These are phyloP conservation scores for Odontocerum albicorne DNA, from an alignment of 2,888 invertebrate species.

Conservation along the genomic window DNA sequence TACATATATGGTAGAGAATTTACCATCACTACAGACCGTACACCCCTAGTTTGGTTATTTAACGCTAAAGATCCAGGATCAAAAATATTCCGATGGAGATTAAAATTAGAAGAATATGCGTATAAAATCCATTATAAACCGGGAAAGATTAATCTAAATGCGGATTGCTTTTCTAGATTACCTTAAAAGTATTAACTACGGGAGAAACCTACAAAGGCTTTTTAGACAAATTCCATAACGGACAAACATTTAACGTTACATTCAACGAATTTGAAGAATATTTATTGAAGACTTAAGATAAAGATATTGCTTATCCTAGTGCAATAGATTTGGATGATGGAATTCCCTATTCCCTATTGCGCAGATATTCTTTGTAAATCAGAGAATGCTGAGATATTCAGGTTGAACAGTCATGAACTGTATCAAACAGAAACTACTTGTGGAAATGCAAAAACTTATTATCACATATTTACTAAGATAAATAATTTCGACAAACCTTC, in stretches of 20 bases:
- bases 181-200: neutral
- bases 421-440: neutral
- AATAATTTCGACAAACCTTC: conserved; percentile 4
- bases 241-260: neutral
- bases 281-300: neutral
- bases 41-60: conserved; percentile 38
- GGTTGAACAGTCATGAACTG: neutral
- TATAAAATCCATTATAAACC: conserved; percentile 39
- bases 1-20: conserved; percentile 41
- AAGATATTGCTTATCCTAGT: neutral
- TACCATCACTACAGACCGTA: conserved; percentile 40
- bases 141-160: conserved; percentile 37
- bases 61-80: conserved; percentile 39
- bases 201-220: neutral
- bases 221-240: neutral
- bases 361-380: neutral
- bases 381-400: neutral
- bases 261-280: neutral
- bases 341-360: neutral
- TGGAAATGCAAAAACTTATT: conserved; percentile 33
- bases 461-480: neutral
- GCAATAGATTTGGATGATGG: neutral
- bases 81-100: conserved; percentile 38
- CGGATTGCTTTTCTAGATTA: conserved; percentile 12
- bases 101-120: conserved; percentile 39